phyloP scores from a whole-genome alignment of 2,888 invertebrate species.

The Hypercompe scribonia region DNA sequence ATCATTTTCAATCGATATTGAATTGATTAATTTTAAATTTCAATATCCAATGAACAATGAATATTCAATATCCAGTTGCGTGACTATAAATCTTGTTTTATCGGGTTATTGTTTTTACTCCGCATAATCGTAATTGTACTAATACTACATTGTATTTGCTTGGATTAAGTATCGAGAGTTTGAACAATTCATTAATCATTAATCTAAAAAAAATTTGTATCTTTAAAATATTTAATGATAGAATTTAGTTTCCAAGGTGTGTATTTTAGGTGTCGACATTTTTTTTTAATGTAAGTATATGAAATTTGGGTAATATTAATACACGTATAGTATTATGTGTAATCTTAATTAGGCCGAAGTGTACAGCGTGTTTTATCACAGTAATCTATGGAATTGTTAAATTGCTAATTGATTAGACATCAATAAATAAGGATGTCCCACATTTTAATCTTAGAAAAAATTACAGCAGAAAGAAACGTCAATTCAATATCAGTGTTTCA shows the following conservation, averaged over 20 bases:
- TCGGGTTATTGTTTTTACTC: background rate
- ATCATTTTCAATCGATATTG: background rate
- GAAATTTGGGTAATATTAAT: background rate
- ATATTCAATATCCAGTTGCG: background rate
- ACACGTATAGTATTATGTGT: background rate
- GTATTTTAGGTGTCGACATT: background rate
- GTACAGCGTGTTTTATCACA: background rate
- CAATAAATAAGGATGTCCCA: background rate
- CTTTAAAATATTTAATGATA: no score
- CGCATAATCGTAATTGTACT: background rate
- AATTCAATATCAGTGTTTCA: background rate
- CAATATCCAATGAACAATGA: background rate
- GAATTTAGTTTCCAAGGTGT: no score
- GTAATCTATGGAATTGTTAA: background rate
- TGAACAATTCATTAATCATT: background rate
- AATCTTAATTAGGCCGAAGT: background rate
- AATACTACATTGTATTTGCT: background rate
- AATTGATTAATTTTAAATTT: slow-evolving; percentile 14
- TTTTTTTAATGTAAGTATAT: background rate
- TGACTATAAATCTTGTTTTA: background rate
- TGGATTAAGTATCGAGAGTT: background rate
- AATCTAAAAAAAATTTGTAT: background rate
- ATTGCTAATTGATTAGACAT: background rate
- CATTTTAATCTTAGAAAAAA: background rate
- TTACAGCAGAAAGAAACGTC: background rate